A percentile compares a stretch with the other conserved stretches of the same genome.
phyloP scores from a whole-genome alignment of 2,888 invertebrate species.

The Epistrophella euchroma region DNA sequence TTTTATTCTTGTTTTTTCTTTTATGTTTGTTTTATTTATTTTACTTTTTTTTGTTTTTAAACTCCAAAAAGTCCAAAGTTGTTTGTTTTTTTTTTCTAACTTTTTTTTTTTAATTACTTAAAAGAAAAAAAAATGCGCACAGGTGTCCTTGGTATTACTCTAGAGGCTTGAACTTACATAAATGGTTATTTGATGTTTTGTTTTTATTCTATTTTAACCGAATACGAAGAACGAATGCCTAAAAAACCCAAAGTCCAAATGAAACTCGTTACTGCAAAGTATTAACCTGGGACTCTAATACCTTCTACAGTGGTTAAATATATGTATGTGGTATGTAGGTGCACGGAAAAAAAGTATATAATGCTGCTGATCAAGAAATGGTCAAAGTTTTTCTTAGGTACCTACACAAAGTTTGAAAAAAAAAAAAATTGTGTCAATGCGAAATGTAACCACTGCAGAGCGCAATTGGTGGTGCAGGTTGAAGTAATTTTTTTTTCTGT shows the following conservation, averaged over 20 bases:
- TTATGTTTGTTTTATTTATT: slow-evolving; percentile 22
- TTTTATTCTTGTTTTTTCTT: slow-evolving; percentile 44
- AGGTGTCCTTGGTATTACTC: slow-evolving; percentile 67
- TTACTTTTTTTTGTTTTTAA: slow-evolving; percentile 37
- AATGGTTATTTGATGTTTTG: slow-evolving; percentile 54
- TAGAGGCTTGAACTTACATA: slow-evolving; percentile 73
- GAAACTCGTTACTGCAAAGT: slow-evolving; percentile 72
- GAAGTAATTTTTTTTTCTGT: slow-evolving; percentile 29
- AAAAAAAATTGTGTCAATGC: slow-evolving; percentile 70
- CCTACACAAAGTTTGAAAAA: slow-evolving; percentile 29
- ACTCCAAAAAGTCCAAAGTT: slow-evolving; percentile 35
- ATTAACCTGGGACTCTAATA: slow-evolving; percentile 63
- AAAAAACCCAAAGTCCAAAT: slow-evolving; percentile 71
- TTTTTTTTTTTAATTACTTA: slow-evolving; percentile 53
- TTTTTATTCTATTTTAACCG: slow-evolving; percentile 17
- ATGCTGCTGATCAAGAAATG: slow-evolving; percentile 61
- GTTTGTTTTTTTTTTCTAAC: not conserved
- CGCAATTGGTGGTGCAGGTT: slow-evolving; percentile 53
- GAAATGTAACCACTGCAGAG: slow-evolving; percentile 61
- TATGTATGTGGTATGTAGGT: not conserved
- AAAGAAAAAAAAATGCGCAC: slow-evolving; percentile 33
- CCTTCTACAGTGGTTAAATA: slow-evolving; percentile 67
- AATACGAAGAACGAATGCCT: slow-evolving; percentile 57
- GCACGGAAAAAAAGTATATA: slow-evolving; percentile 12
- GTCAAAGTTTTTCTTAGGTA: slow-evolving; percentile 69